phyloP scores from a whole-genome alignment of 2,113 vertebrate species.

The Tachycineta bicolor region DNA sequence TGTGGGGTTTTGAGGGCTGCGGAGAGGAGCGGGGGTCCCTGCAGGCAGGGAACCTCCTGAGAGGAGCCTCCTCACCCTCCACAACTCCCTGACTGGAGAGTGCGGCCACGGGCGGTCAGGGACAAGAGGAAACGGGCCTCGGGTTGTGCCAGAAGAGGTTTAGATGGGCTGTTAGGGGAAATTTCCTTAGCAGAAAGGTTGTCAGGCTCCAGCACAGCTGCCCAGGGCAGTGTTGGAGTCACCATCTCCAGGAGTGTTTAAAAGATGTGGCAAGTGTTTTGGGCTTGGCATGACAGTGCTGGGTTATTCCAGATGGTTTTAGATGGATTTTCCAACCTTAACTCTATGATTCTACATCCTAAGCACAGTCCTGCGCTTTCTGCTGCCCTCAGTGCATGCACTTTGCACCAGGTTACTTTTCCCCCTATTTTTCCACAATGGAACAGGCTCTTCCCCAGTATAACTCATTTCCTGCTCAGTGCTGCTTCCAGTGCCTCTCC shows the following conservation, averaged over 20 bases:
- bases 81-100: rapidly evolving
- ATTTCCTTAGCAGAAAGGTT: too few relatives aligned
- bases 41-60: too few relatives aligned
- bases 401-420: not conserved
- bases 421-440: not conserved
- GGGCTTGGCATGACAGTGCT: not conserved
- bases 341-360: not conserved
- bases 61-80: not conserved
- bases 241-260: not conserved
- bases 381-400: rapidly evolving
- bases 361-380: not conserved
- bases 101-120: not conserved
- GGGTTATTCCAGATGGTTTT: not conserved
- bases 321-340: not conserved
- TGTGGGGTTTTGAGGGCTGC: rapidly evolving
- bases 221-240: not conserved
- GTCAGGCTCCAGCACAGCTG: not conserved
- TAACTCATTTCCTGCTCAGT: not conserved
- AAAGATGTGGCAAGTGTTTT: not conserved
- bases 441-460: not conserved
- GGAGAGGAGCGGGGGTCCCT: rapidly evolving
- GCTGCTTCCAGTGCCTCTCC: not conserved
- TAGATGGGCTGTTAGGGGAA: not conserved
- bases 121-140: not conserved
- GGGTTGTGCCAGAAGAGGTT: rapidly evolving